Percentiles rank a stretch among this genome's conserved stretches.
phyloP scores from a whole-genome alignment of 2,888 invertebrate species.

The Dryadula phaetusa region DNA sequence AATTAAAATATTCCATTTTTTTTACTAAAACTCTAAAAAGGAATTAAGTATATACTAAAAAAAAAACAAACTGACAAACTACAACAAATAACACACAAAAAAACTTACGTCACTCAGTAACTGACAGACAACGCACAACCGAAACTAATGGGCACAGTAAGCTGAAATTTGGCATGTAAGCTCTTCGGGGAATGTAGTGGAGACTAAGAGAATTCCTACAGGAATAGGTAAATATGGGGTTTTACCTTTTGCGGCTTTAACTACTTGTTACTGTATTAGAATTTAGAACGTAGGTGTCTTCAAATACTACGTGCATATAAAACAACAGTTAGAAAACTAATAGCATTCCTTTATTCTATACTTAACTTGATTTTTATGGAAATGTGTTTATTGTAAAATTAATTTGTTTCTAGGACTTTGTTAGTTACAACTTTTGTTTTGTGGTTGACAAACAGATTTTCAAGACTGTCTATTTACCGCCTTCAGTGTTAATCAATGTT shows the following conservation, averaged over 20 bases:
- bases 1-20: no score
- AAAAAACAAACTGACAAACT: neutral
- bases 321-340: no score
- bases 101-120: neutral
- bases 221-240: neutral
- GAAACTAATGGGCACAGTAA: neutral
- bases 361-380: no score
- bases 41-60: no score
- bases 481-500: no score
- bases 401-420: neutral
- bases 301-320: no score
- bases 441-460: neutral
- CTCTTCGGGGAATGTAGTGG: neutral
- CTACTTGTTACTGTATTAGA: neutral
- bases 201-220: neutral
- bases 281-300: neutral
- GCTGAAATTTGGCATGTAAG: constrained; percentile 8
- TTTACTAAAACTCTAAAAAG: no score
- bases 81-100: neutral
- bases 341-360: no score
- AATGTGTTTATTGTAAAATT: no score
- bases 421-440: neutral
- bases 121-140: neutral
- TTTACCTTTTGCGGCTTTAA: neutral
- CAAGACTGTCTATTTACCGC: no score